These are phyloP conservation scores for Agrotis ipsilon DNA, from an alignment of 2,888 invertebrate genomes.

Conservation along the genomic window DNA sequence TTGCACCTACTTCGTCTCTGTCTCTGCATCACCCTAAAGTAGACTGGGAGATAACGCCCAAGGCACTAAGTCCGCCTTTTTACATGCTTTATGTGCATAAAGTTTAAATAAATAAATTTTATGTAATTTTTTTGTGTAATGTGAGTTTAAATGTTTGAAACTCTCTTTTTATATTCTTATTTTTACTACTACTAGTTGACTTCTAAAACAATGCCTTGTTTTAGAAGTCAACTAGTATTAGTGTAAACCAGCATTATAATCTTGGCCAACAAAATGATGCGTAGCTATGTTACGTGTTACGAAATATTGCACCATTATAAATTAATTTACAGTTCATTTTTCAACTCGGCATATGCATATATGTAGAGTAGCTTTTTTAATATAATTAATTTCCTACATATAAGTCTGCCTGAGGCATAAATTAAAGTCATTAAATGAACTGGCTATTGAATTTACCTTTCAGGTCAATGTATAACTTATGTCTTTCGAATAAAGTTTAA, in stretches of 20 bases:
- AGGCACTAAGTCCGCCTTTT: too few species aligned
- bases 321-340: constrained; percentile 40
- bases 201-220: too few species aligned
- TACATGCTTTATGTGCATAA: too few species aligned
- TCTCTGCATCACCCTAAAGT: too few species aligned
- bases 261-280: constrained; percentile 8
- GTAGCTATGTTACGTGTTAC: not conserved
- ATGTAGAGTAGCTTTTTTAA: constrained; percentile 25
- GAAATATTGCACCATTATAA: constrained; percentile 37
- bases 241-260: not conserved
- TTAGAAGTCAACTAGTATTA: not conserved
- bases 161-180: too few species aligned
- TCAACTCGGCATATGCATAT: constrained; percentile 15
- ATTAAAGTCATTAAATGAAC: constrained; percentile 17
- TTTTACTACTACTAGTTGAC: too few species aligned
- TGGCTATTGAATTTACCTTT: not conserved
- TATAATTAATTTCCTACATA: constrained; percentile 47
- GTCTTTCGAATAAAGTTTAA: not conserved
- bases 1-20: too few species aligned
- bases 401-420: constrained; percentile 31
- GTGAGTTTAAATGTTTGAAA: too few species aligned
- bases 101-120: too few species aligned
- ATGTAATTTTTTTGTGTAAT: too few species aligned
- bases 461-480: not conserved
- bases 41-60: too few species aligned